Evolutionary conservation across 1,140 invertebrate species (phyloP).

Genomic region (Conus betulinus): DNA sequence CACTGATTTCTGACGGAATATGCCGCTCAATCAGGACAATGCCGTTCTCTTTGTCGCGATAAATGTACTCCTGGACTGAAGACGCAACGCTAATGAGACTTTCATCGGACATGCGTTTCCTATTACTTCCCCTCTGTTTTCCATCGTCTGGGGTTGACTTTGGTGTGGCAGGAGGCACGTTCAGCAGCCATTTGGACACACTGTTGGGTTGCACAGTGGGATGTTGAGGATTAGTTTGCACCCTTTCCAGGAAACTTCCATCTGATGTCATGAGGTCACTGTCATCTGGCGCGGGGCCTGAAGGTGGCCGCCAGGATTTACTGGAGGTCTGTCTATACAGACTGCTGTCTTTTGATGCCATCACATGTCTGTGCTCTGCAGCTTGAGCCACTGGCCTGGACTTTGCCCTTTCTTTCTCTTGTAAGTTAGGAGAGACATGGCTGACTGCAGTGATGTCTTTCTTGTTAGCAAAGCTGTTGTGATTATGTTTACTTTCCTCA

Average conservation of each 20-base stretch:
- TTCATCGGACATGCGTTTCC: constrained; percentile 39
- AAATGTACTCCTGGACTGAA: constrained; percentile 58
- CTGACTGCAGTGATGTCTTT: not conserved
- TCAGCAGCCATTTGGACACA: constrained; percentile 27
- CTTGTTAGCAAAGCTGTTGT: not conserved
- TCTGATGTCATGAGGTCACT: constrained; percentile 44
- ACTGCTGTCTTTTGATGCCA: not conserved
- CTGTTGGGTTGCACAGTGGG: not conserved
- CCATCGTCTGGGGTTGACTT: not conserved
- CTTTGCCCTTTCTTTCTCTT: not conserved
- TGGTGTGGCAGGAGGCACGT: not conserved
- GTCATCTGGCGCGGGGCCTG: constrained; percentile 30
- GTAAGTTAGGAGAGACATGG: not conserved
- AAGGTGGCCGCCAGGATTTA: constrained; percentile 31
- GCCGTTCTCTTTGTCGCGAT: constrained; percentile 65
- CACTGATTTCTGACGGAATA: constrained; percentile 60
- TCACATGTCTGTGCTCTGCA: not conserved
- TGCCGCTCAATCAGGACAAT: constrained; percentile 62
- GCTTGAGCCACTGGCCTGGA: too few relatives aligned
- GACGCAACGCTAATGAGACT: constrained; percentile 42
- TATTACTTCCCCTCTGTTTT: not conserved
- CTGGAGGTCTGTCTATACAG: not conserved
- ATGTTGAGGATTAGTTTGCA: too few relatives aligned
- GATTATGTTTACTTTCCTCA: not conserved
- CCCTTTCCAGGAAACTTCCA: constrained; percentile 35